Base-by-base conservation (phyloP, 2,797 vertebrate genomes). In the Gymnothorax javanicus region DNA sequence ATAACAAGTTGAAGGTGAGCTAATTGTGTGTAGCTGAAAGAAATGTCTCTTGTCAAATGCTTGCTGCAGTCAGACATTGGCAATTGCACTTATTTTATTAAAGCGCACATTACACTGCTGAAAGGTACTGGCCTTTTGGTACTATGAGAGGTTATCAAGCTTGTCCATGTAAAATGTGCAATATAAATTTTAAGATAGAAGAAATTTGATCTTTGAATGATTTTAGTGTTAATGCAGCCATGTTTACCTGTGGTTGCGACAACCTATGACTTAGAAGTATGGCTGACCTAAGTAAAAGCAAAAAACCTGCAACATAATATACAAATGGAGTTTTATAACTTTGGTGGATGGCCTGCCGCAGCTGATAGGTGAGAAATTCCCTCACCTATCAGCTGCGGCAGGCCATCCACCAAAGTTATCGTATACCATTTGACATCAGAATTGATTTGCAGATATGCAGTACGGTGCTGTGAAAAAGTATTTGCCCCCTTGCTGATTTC, bases 61-160 rank as follows among this genome's bases (percentile, higher is more conserved):
- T 50, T 15, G 33, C 27, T 52, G 13, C 54, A 58, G 54, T 59
- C 8, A 27, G 82, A n/a, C 17, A 20, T 13, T n/a, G 52, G 56
- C 23, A 23, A 27, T 23, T 7, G 54, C 33, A 43, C 33, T 43
- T 59, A 12, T 83, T 62, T 60, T 9, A 54, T 27, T 17, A 58
- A 59, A 11, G 13, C 25, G 23, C 57, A 13, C 33, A 12, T 59
- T 33, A 11, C 58, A 64, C 17, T 64, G 59, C 33, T 43, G 20
- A 56, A 52, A 73, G 52, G 20, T 69, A 86, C 71, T 67, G 27
- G 52, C n/a, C 87, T 85, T 89, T 87, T 90, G 89, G 88, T 87
- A 13, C 77, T 56, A 20, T 56, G 50, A 11, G 52, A 23, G 33
- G 77, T 52, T 52, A 20, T 81, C 17, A 54, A 81, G 20, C 17